phyloP scores from a whole-genome alignment of 2,113 vertebrate genomes.

The Zosterops borbonicus region DNA sequence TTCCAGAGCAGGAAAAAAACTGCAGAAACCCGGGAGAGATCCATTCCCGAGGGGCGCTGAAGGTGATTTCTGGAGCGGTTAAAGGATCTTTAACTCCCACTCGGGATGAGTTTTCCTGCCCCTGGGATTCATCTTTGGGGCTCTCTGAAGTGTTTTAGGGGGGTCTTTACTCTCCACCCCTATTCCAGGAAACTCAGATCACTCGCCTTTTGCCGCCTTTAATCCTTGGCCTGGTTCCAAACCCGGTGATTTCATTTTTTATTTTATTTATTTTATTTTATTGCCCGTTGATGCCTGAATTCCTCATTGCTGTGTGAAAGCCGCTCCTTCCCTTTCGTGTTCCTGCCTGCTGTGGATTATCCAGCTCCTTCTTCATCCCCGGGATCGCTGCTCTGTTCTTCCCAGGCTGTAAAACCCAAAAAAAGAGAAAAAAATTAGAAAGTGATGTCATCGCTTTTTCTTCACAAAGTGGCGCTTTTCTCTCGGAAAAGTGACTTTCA shows the following conservation, averaged over 20 bases:
- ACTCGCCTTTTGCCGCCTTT: neutral
- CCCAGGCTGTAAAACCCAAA: neutral
- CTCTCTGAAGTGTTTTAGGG: neutral
- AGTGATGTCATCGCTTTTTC: neutral
- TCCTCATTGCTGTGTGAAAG: neutral
- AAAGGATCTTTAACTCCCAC: neutral
- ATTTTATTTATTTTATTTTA: neutral
- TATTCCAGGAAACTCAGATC: neutral
- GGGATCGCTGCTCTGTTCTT: neutral
- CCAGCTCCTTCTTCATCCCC: neutral
- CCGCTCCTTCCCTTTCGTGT: neutral
- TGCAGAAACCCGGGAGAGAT: fast-evolving
- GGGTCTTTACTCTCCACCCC: neutral
- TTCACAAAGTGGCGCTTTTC: neutral
- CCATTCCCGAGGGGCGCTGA: fast-evolving
- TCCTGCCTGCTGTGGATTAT: neutral
- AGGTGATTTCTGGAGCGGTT: neutral
- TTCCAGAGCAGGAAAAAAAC: neutral
- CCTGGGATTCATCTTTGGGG: neutral
- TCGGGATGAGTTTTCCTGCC: neutral
- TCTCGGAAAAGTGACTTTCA: no score
- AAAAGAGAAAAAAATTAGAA: no score
- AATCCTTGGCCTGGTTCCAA: neutral
- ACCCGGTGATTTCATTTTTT: neutral
- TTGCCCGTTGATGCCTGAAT: neutral